phyloP scores from a whole-genome alignment of 2,797 vertebrate genomes.

The Lemur catta region DNA sequence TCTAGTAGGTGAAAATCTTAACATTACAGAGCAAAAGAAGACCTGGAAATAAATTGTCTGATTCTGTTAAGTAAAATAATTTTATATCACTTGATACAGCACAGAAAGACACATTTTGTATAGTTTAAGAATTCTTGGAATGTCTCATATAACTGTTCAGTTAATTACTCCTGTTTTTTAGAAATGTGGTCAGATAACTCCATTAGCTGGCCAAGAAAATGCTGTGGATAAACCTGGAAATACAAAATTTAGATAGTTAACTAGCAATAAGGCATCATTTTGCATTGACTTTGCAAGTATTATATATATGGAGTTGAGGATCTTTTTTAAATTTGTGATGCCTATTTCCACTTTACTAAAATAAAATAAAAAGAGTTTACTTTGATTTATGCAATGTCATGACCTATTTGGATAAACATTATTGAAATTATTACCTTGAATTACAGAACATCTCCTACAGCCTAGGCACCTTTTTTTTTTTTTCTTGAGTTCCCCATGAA shows the following conservation, averaged over 20 bases:
- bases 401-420: constrained; percentile 26
- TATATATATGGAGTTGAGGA: rapidly evolving
- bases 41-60: not conserved
- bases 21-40: not conserved
- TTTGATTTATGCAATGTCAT: not conserved
- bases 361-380: not conserved
- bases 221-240: not conserved
- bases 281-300: not conserved
- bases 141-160: not conserved
- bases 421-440: not conserved
- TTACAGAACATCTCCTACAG: not conserved
- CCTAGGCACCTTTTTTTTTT: not conserved
- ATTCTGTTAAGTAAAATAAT: not conserved
- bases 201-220: not conserved
- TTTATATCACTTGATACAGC: not conserved
- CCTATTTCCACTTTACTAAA: not conserved
- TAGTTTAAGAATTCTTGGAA: not conserved
- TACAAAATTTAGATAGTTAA: not conserved
- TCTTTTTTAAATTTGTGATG: not conserved
- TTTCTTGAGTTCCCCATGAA: constrained; percentile 10
- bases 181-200: not conserved
- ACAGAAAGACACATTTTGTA: not conserved
- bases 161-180: not conserved
- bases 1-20: not conserved
- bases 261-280: not conserved